Conservation (phyloP, 1,140 invertebrate species). For the Ditylenchus dipsaci region DNA sequence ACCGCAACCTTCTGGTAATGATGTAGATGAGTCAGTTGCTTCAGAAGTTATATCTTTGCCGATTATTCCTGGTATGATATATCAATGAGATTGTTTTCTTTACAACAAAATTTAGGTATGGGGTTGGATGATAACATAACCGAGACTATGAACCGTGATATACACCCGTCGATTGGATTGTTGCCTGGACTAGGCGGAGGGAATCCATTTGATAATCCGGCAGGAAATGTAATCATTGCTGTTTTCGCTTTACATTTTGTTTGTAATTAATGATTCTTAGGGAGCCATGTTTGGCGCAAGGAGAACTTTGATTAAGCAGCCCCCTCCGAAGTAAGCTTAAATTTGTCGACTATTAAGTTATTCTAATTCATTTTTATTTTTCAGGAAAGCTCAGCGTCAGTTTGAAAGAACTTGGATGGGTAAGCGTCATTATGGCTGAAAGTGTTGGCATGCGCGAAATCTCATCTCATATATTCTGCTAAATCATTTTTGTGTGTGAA, state of each 20-base stretch:
- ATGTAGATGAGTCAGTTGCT: constrained; percentile 20
- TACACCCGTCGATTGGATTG: constrained; percentile 10
- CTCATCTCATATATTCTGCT: too few species aligned
- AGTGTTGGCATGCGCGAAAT: too few species aligned
- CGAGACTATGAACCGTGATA: constrained; percentile 46
- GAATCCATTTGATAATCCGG: not conserved
- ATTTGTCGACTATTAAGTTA: too few species aligned
- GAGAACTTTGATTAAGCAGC: constrained; percentile 49
- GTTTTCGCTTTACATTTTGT: not conserved
- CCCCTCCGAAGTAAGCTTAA: constrained; percentile 55
- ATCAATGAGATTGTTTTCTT: constrained; percentile 13
- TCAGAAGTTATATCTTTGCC: constrained; percentile 64
- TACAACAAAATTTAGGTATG: constrained; percentile 75
- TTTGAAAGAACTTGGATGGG: constrained; percentile 55
- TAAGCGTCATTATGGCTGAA: not conserved
- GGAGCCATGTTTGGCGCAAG: constrained; percentile 5
- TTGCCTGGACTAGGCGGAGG: constrained; percentile 21
- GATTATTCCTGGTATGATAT: constrained; percentile 71
- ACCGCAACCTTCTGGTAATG: not conserved
- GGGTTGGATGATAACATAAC: constrained; percentile 73
- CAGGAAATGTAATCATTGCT: constrained; percentile 7
- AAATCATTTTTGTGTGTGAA: too few species aligned
- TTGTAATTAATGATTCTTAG: not conserved
- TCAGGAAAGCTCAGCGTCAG: constrained; percentile 49
- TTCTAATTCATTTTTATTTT: too few species aligned